Evolutionary conservation across 2,888 invertebrate species (phyloP), one percentile per base, ranked within the genome.

Genomic region (Drosophila putrida): DNA sequence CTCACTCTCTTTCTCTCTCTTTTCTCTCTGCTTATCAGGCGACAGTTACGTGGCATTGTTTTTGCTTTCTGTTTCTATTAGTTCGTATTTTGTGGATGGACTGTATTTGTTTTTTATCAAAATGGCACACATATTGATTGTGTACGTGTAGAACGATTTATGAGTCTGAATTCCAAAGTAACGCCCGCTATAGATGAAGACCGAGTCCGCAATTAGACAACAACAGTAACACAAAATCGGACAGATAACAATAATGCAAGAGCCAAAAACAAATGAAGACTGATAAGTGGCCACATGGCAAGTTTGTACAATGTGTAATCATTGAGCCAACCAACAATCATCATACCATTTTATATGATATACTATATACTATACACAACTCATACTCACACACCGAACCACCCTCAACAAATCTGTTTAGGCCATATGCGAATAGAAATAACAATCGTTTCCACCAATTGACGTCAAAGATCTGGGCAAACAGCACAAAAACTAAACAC

Each of bases 101-200:
- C n/a, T n/a, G 4, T 20, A 25, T 57, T 60, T 20, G 10, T 27
- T 57, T 60, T 60, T 84, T 80, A 88, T 84, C 88, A 80, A 78
- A 85, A 80, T 84, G 88, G 78, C 83, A 83, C 73, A 88, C 74
- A 88, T 82, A 80, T 43, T 20, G 20, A 20, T 49, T 57, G 39
- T 47, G 27, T 44, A 27, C 38, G 43, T 54, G 53, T 49, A 13
- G 31, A 36, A 43, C 64, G 54, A 78, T 83, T 78, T 78, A 83
- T 63, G 62, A 46, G 57, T 20, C 39, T 53, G 27, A 70, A 68
- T 72, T 72, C 67, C 49, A 60, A 49, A 49, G 38, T 61, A 57
- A 74, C 31, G 50, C 54, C 20, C 15, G 55, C 59, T 51, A 63
- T 51, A 63, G 36, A 38, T 58, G 53, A 64, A 43, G 43, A 28